Evolutionary conservation across 2,888 invertebrate species (phyloP), one percentile per base, ranked within the genome.

Genomic region (Thereva nobilitata): DNA sequence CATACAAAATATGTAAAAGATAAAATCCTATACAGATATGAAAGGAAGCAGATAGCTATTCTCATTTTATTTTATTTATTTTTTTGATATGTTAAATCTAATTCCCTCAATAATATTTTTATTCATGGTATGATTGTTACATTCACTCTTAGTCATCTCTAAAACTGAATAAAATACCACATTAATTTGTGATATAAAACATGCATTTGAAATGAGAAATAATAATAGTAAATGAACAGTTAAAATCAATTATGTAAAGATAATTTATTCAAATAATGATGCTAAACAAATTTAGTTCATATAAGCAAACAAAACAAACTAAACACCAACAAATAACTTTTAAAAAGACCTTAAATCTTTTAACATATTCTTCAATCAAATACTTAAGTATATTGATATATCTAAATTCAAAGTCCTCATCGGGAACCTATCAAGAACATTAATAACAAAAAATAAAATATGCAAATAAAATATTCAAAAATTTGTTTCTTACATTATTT

Each of bases 331-430:
- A 61, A 61, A 61, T 23, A 8, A 59, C 8, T 23, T 23, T 23
- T 23, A 40, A 12, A 38, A 61, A 64, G 59, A 69, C 66, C 69
- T 67, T 56, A 44, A 56, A 67, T 65, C 66, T 63, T 38, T 40
- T 40, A 45, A 50, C 23, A 47, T 59, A 50, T 52, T 70, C 70
- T 23, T 70, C 59, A 64, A 67, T 49, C 50, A 70, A 67, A 57
- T 67, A 55, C 40, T 68, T 67, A 55, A 70, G 59, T 66, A 67
- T 68, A 66, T 68, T 70, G 38, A 68, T 45, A 61, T 59, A 67
- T 64, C 67, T 68, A 65, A 61, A 55, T 47, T 66, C 66, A 67
- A 63, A 66, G 52, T 56, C 67, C 40, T 68, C 68, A 7, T n/a
- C 47, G 12, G 68, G 67, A 38, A 66, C 66, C 67, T 67, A 65